Conservation (phyloP, 2,797 vertebrate species). For the Cynopterus sphinx region DNA sequence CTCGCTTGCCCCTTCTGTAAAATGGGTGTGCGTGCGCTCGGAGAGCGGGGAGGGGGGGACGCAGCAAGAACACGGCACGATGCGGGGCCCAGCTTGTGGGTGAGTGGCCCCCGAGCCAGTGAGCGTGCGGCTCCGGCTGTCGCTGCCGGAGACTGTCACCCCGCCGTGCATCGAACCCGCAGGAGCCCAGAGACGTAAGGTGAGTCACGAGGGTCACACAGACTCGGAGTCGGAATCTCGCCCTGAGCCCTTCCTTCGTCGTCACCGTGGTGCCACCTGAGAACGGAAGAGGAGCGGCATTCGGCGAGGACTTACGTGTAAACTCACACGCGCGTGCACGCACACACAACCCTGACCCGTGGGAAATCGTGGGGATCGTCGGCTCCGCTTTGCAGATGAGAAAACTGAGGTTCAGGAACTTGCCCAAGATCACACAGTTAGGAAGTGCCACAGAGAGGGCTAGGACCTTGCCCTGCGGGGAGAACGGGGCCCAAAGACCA, state of each 20-base stretch:
- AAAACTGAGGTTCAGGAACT: neutral
- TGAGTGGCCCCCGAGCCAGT: rapidly evolving
- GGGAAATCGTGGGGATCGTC: neutral
- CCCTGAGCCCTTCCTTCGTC: neutral
- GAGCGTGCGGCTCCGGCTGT: rapidly evolving
- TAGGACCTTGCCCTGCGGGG: neutral
- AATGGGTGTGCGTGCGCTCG: neutral
- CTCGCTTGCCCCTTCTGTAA: neutral
- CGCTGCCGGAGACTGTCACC: rapidly evolving
- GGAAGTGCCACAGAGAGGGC: neutral
- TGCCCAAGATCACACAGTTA: neutral
- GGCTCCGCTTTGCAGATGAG: neutral
- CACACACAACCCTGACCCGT: no score
- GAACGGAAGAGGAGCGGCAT: rapidly evolving
- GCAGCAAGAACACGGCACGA: rapidly evolving
- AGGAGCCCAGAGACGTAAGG: neutral
- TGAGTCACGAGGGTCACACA: rapidly evolving
- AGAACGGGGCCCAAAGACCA: rapidly evolving
- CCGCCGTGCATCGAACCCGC: rapidly evolving
- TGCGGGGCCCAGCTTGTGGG: rapidly evolving
- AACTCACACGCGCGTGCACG: no score
- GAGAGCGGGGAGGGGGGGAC: neutral
- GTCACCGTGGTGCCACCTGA: rapidly evolving
- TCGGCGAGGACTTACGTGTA: no score
- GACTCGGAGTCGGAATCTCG: neutral